Base-by-base conservation (phyloP, 1,140 invertebrate genomes). In the Theocolax elegans region DNA sequence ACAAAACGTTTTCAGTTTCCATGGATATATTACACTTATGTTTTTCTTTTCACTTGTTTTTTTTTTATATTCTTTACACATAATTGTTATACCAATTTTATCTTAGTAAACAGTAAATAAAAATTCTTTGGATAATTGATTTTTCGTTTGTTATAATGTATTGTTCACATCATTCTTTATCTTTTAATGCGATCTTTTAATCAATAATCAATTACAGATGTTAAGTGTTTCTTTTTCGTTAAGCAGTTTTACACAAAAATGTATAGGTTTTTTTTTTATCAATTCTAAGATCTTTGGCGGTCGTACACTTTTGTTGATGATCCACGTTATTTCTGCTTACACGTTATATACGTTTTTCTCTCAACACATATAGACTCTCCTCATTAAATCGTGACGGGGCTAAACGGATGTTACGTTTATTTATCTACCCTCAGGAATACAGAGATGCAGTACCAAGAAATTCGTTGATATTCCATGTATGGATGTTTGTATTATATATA, bases 81-180 rank as follows among this genome's bases (percentile, higher is more conserved):
- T 64, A 62, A 17, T 21, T 56, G 48, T 60, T 13, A 46, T 63
- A 63, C 44, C 4, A 35, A 69, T 8, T 54, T 62, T 69, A 25
- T 53, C 25, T 38, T 63, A 53, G 35, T 31, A 69, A 63, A 54
- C 9, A 35, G 59, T 63, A 69, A 69, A 68, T n/a, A 60, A 53
- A n/a, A 35, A 63, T n/a, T 54, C 19, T 63, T 51, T 53, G n/a
- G n/a, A 29, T 25, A 60, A 7, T 64, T 51, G 13, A 40, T 54
- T 63, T 63, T 38, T 54, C 12, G 27, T 66, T 60, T 60, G 44
- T 69, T 63, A n/a, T n/a, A n/a, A n/a, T n/a, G n/a, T n/a, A 23
- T 62, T 35, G 31, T 35, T 69, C 23, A 60, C 29, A 6, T 6
- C 40, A 19, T 35, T 59, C 4, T 51, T 54, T 54, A 65, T n/a